Evolutionary conservation across 2,113 vertebrate genomes (phyloP), one percentile per base, ranked within the genome.

Genomic region (Spea bombifrons): DNA sequence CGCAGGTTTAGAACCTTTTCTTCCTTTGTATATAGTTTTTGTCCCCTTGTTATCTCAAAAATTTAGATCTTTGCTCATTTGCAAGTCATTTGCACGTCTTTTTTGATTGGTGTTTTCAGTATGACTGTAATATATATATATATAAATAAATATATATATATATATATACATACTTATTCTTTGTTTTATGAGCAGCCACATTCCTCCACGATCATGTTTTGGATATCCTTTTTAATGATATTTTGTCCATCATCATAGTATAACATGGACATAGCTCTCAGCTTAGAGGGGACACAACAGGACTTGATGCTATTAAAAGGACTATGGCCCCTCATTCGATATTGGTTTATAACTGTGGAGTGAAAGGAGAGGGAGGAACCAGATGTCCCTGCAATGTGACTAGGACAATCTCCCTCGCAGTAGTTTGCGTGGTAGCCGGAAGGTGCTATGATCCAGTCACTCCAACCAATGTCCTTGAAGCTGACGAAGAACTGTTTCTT

Each of bases 131-230:
- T 16, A 47, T 30, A 30, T 30, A 30, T 30, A 30, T 30, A 30
- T 30, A 30, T 30, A 30, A 1, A 30, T 30, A 30, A 1, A 30
- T 30, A 30, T 30, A 30, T 30, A 59, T 59, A 12, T 59, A 4
- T 13, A 8, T 59, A 13, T 59, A 59, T 9, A 68, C 5, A 43
- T 78, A 75, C 65, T n/a, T 83, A 79, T 79, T 84, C 75, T 85
- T 83, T 53, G 30, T 0, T 88, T 86, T 98, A 99, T 0, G 97
- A 99, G 83, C 97, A 99, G 49, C 97, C 97, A 65, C 97, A 99
- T 86, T 99, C 97, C 85, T 99, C 97, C 89, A 99, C 97, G 44
- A 99, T 96, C 97, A 99, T 99, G 85, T 98, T 95, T 88, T 96
- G 95, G 82, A 99, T 98, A 92, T 99, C 97, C 88, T 99, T 98